phyloP scores from a whole-genome alignment of 2,797 vertebrate species.

The Holocentrus rufus region DNA sequence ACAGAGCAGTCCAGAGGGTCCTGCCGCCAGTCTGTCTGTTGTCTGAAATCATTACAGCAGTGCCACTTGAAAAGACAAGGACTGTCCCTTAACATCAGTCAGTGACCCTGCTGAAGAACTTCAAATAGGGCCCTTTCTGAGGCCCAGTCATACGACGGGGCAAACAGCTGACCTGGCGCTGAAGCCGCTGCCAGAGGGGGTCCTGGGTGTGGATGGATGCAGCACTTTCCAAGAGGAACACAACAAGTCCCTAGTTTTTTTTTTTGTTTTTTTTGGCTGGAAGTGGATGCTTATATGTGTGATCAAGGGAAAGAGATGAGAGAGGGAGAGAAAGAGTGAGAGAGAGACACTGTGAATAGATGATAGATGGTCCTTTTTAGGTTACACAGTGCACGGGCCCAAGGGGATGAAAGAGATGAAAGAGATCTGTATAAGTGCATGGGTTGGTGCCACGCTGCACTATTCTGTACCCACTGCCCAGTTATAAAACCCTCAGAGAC shows the following conservation, averaged over 20 bases:
- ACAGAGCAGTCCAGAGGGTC: slow-evolving; percentile 77
- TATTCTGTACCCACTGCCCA: slow-evolving; percentile 43
- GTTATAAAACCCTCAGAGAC: slow-evolving; percentile 43
- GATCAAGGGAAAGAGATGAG: slow-evolving; percentile 43
- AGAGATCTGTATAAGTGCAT: slow-evolving; percentile 61
- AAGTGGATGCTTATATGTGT: slow-evolving; percentile 40
- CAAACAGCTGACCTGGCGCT: slow-evolving; percentile 57
- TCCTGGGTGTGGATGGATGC: slow-evolving; percentile 48
- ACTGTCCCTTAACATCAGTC: slow-evolving; percentile 72
- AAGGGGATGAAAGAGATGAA: slow-evolving; percentile 54
- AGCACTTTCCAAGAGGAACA: slow-evolving; percentile 45
- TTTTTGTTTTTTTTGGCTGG: too few species aligned
- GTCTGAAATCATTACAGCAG: slow-evolving; percentile 74
- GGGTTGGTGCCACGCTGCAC: slow-evolving; percentile 46
- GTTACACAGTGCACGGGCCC: slow-evolving; percentile 57
- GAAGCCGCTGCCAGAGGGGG: slow-evolving; percentile 49
- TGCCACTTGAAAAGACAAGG: slow-evolving; percentile 76
- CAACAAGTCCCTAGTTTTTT: slow-evolving; percentile 39
- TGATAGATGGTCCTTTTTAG: slow-evolving; percentile 69
- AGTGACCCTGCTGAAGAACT: slow-evolving; percentile 63
- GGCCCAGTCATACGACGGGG: slow-evolving; percentile 35
- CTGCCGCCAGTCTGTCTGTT: slow-evolving; percentile 72
- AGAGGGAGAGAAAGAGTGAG: slow-evolving; percentile 4
- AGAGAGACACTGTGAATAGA: slow-evolving; percentile 62
- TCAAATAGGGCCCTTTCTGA: slow-evolving; percentile 59